Percentiles rank a stretch among this genome's conserved stretches.
These are phyloP conservation scores for Odocoileus hemionus DNA, from an alignment of 2,113 vertebrate genomes.

Conservation along the genomic window DNA sequence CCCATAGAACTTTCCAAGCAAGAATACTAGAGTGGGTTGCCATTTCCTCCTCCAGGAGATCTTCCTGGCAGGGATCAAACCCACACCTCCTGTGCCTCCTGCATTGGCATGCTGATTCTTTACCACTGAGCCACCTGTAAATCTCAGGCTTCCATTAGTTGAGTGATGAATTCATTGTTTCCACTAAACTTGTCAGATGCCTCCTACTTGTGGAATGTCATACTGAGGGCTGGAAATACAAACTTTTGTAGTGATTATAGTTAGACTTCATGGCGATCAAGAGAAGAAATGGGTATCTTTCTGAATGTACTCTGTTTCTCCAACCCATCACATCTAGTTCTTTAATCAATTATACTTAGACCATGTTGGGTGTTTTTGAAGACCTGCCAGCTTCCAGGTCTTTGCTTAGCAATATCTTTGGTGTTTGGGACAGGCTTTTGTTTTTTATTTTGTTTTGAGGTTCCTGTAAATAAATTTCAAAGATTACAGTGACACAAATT, in stretches of 20 bases:
- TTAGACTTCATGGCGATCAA: not conserved
- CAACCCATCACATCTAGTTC: not conserved
- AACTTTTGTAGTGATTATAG: not conserved
- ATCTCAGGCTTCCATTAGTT: not conserved
- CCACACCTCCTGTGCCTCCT: not conserved
- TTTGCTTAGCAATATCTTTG: not conserved
- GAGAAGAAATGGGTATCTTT: not conserved
- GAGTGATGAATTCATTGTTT: not conserved
- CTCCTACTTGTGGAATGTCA: not conserved
- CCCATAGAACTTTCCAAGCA: not conserved
- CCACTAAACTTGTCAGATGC: not conserved
- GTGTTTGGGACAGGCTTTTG: not conserved
- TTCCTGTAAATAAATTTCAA: not conserved
- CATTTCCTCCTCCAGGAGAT: not conserved
- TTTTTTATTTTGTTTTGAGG: not conserved
- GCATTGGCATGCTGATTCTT: not conserved
- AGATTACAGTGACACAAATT: not conserved
- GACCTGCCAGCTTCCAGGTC: not conserved
- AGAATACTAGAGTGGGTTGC: not conserved
- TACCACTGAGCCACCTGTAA: not conserved
- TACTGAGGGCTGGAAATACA: not conserved
- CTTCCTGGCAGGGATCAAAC: not conserved
- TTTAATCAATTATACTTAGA: not conserved
- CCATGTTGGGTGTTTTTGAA: not conserved
- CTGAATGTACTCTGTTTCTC: fast-evolving